Conservation (phyloP, 1,140 invertebrate species). For the Penaeus chinensis region DNA sequence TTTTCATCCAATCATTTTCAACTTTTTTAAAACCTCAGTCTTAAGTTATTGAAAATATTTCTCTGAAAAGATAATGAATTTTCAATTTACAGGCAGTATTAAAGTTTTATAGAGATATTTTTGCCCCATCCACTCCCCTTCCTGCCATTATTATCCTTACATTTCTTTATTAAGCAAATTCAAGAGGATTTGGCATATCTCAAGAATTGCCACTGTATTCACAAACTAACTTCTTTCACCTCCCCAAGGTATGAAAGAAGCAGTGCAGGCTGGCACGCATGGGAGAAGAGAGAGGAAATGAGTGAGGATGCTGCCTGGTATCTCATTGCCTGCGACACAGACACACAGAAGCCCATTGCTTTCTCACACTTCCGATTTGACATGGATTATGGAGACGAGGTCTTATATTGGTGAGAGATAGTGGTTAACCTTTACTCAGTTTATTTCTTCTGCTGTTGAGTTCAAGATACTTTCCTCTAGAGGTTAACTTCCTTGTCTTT, state of each 20-base stretch:
- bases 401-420: constrained; percentile 76
- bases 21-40: too few relatives aligned
- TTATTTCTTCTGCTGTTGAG: background rate
- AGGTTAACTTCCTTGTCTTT: background rate
- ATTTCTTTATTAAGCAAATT: background rate
- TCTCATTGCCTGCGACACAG: constrained; percentile 72
- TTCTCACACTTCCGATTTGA: constrained; percentile 87
- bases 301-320: constrained; percentile 76
- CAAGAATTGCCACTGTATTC: too few relatives aligned
- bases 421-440: background rate
- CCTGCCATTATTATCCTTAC: background rate
- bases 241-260: constrained; percentile 64
- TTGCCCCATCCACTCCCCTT: too few relatives aligned
- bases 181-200: too few relatives aligned
- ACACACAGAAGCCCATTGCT: constrained; percentile 73
- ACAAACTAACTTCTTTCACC: background rate
- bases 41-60: too few relatives aligned
- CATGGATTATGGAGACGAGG: constrained; percentile 80
- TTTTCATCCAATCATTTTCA: too few relatives aligned
- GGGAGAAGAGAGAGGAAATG: constrained; percentile 75
- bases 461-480: background rate
- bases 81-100: too few relatives aligned
- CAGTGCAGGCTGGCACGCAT: constrained; percentile 78
- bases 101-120: too few relatives aligned
- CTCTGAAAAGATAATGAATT: too few relatives aligned